Percentiles rank a stretch among this genome's conserved stretches.
These are phyloP conservation scores for Polydrusus tereticollis DNA, from an alignment of 2,888 invertebrate genomes.

Conservation along the genomic window DNA sequence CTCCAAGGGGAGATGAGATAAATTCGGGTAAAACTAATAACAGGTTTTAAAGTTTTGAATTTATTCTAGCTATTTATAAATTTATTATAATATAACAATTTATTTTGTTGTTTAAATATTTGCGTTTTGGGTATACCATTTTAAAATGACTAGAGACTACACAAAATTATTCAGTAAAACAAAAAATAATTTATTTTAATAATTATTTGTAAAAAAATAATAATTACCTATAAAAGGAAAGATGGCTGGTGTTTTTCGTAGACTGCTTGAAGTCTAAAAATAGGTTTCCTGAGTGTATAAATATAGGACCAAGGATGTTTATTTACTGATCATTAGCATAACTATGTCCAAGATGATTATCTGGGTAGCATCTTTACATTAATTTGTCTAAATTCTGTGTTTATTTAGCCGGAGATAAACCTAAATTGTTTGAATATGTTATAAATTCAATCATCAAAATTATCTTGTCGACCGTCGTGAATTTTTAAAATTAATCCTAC, in stretches of 20 bases:
- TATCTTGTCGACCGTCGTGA: slow-evolving; percentile 8
- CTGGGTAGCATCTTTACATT: background rate
- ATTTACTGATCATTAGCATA: background rate
- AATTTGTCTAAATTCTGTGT: slow-evolving; percentile 1
- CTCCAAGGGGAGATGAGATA: background rate
- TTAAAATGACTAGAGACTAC: too few species aligned
- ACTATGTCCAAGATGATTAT: background rate
- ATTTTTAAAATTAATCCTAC: too few species aligned
- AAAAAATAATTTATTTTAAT: too few species aligned
- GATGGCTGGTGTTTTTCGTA: too few species aligned
- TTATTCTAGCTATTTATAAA: background rate
- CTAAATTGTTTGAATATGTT: background rate
- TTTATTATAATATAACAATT: too few species aligned
- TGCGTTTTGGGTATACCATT: too few species aligned
- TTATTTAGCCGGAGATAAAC: background rate
- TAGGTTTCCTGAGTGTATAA: background rate
- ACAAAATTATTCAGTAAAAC: too few species aligned
- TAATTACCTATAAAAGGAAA: too few species aligned
- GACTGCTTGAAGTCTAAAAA: too few species aligned
- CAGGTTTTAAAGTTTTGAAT: background rate
- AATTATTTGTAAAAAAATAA: too few species aligned
- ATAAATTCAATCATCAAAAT: background rate
- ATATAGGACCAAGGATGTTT: background rate
- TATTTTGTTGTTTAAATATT: too few species aligned
- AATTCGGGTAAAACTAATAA: background rate